phyloP scores from a whole-genome alignment of 1,140 invertebrate genomes.

The Trichonephila inaurata region DNA sequence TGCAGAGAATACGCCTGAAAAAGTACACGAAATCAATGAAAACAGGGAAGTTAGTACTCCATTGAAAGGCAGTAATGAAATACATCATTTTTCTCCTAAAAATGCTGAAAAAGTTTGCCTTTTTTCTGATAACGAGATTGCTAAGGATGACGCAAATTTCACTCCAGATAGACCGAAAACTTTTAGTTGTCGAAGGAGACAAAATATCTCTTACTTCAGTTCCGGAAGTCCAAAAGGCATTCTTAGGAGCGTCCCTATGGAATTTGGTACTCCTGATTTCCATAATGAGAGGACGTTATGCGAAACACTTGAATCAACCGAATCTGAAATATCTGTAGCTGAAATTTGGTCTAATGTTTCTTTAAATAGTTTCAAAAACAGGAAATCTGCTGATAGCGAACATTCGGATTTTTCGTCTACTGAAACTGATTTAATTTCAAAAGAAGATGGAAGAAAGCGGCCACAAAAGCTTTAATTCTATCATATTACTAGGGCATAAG shows the following conservation, averaged over 20 bases:
- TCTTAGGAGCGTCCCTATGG: background rate
- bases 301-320: background rate
- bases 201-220: background rate
- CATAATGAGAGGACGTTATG: background rate
- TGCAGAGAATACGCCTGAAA: no score
- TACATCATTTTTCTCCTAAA: no score
- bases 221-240: background rate
- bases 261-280: background rate
- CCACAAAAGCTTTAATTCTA: no score
- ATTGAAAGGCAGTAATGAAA: no score
- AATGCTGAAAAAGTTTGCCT: no score
- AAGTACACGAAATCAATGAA: no score
- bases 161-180: background rate
- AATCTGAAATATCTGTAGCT: background rate
- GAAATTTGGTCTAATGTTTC: background rate
- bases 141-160: background rate
- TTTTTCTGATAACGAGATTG: background rate
- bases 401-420: no score
- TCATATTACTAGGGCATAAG: no score
- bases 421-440: no score
- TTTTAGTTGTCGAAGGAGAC: background rate
- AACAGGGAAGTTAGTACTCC: no score
- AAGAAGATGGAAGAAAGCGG: no score
- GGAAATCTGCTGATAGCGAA: no score
- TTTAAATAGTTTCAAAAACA: background rate